Percentiles rank a stretch among this genome's conserved stretches.
These are phyloP conservation scores for Halcyon senegalensis DNA, from an alignment of 2,113 vertebrate genomes.

Conservation along the genomic window DNA sequence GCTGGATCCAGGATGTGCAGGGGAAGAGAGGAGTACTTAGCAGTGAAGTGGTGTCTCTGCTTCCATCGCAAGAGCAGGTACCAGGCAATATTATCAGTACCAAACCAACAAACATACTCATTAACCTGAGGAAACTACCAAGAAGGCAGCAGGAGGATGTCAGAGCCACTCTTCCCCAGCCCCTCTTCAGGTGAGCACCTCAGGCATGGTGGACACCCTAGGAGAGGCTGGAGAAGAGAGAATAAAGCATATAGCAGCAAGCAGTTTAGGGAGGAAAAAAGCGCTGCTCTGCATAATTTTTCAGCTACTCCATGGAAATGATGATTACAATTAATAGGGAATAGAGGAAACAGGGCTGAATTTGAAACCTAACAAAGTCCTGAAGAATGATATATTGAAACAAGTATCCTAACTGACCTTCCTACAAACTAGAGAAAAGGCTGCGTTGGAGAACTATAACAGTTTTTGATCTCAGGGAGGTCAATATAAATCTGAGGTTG, in stretches of 20 bases:
- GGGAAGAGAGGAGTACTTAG: neutral
- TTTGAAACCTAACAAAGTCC: neutral
- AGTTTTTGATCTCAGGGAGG: neutral
- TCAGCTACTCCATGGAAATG: neutral
- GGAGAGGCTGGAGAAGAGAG: neutral
- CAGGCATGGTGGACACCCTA: neutral
- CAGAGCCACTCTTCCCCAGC: neutral
- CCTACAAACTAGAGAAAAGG: neutral
- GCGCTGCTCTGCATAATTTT: neutral
- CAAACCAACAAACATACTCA: neutral
- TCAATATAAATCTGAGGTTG: neutral
- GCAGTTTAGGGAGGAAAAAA: neutral
- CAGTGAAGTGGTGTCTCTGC: neutral
- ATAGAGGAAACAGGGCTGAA: neutral
- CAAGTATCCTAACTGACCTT: neutral
- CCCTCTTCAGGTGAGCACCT: neutral
- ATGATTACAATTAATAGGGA: neutral
- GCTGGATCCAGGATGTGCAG: fast-evolving
- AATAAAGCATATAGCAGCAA: neutral
- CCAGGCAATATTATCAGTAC: neutral
- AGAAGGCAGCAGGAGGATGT: neutral
- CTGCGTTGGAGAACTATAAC: neutral
- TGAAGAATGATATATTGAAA: neutral
- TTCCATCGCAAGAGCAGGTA: neutral
- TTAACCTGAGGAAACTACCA: neutral